phyloP scores from a whole-genome alignment of 1,140 invertebrate genomes.

The Ceratina calcarata region DNA sequence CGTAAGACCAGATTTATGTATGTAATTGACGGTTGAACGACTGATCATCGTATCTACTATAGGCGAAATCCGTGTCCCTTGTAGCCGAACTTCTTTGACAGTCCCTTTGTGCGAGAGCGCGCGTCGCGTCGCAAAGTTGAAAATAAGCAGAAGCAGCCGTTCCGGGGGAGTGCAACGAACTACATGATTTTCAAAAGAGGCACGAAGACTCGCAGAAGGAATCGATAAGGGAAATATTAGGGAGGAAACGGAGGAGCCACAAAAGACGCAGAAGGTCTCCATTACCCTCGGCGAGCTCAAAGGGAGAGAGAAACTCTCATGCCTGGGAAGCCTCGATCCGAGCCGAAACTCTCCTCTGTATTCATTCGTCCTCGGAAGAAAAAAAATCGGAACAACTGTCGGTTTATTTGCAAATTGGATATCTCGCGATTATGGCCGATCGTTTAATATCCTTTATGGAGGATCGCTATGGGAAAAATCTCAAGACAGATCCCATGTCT shows the following conservation, averaged over 20 bases:
- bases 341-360: not conserved
- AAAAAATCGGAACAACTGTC: not conserved
- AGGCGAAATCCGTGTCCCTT: not conserved
- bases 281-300: constrained; percentile 22
- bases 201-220: not conserved
- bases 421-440: not conserved
- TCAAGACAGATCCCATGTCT: too few relatives aligned
- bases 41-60: not conserved
- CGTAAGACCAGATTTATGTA: too few relatives aligned
- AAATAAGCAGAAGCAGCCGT: constrained; percentile 1
- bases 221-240: constrained; percentile 39
- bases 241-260: constrained; percentile 5
- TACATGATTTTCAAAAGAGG: constrained; percentile 20
- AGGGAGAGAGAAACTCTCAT: constrained; percentile 10
- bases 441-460: constrained; percentile 1
- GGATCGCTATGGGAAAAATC: not conserved
- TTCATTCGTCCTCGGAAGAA: not conserved
- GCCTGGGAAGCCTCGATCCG: constrained; percentile 12
- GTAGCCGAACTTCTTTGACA: not conserved
- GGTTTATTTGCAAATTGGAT: constrained; percentile 20
- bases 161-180: not conserved
- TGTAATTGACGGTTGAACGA: not conserved
- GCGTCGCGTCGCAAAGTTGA: not conserved
- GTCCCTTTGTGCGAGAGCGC: not conserved
- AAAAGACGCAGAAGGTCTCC: constrained; percentile 37